Evolutionary conservation across 2,888 invertebrate species (phyloP).

Genomic region (Tenthredo amoena): DNA sequence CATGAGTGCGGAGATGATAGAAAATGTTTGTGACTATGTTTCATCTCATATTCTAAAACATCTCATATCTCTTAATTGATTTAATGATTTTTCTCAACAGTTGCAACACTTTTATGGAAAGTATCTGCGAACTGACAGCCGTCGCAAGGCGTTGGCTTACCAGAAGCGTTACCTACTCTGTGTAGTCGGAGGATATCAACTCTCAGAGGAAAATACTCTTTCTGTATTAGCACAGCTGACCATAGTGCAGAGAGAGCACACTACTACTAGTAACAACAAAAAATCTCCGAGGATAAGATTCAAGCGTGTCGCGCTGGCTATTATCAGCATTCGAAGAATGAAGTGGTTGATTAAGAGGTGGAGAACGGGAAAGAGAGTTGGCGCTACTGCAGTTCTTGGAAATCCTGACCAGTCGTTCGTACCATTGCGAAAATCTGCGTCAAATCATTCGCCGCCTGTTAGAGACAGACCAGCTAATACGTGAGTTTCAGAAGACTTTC

Average conservation of each 20-base stretch:
- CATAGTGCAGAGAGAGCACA: slow-evolving; percentile 71
- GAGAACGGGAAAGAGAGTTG: slow-evolving; percentile 82
- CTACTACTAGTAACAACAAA: slow-evolving; percentile 59
- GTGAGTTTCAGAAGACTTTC: slow-evolving; percentile 32
- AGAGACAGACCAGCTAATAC: slow-evolving; percentile 60
- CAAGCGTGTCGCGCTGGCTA: slow-evolving; percentile 80
- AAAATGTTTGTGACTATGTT: slow-evolving; percentile 63
- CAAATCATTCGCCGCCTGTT: slow-evolving; percentile 69
- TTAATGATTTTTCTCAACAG: slow-evolving; percentile 74
- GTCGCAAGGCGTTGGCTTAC: slow-evolving; percentile 92
- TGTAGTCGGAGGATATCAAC: slow-evolving; percentile 83
- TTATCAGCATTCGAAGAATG: slow-evolving; percentile 84
- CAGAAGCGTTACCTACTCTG: slow-evolving; percentile 93
- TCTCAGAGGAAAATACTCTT: slow-evolving; percentile 78
- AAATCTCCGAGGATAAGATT: slow-evolving; percentile 69
- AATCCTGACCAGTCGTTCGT: slow-evolving; percentile 64
- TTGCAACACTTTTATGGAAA: slow-evolving; percentile 83
- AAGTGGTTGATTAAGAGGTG: slow-evolving; percentile 84
- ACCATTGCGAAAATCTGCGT: slow-evolving; percentile 57
- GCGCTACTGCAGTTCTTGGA: slow-evolving; percentile 76
- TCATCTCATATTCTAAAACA: not conserved
- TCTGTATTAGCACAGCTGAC: slow-evolving; percentile 75
- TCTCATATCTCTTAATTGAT: not conserved
- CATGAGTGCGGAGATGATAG: slow-evolving; percentile 69
- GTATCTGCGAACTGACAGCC: slow-evolving; percentile 90